Percentiles rank a stretch among this genome's conserved stretches.
phyloP scores from a whole-genome alignment of 2,113 vertebrate genomes.

The Myanophis thanlyinensis region DNA sequence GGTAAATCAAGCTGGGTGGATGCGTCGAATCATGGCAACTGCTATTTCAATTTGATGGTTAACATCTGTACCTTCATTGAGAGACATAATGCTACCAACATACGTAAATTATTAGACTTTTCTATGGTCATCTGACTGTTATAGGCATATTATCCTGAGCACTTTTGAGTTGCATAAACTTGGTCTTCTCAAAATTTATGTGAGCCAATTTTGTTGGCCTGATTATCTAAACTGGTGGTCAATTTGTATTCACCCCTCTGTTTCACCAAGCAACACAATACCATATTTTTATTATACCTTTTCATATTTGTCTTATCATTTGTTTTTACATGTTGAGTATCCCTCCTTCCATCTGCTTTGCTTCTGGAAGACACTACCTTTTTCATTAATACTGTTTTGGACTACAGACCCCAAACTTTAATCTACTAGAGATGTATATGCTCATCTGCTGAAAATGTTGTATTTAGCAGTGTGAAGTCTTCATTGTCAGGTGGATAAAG shows the following conservation, averaged over 20 bases:
- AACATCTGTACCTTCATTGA: not conserved
- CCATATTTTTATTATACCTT: not conserved
- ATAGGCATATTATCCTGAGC: not conserved
- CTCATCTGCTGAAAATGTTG: not conserved
- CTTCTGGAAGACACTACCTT: not conserved
- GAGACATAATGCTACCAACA: not conserved
- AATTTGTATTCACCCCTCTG: not conserved
- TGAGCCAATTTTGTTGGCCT: not conserved
- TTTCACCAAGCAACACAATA: not conserved
- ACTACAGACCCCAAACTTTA: accelerated
- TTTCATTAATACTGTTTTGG: accelerated
- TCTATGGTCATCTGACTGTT: not conserved
- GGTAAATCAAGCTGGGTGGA: not conserved
- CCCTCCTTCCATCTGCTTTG: not conserved
- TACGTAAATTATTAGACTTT: not conserved
- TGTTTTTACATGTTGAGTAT: not conserved
- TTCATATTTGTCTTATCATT: not conserved
- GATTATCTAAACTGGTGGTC: not conserved
- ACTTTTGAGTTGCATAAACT: not conserved
- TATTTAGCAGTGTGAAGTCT: not conserved
- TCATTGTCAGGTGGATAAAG: accelerated
- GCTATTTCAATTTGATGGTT: not conserved
- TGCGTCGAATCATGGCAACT: not conserved
- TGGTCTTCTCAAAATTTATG: not conserved
- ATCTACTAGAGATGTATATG: accelerated